Conservation (phyloP, 1,140 invertebrate genomes). For the Drosophila bifasciata region DNA sequence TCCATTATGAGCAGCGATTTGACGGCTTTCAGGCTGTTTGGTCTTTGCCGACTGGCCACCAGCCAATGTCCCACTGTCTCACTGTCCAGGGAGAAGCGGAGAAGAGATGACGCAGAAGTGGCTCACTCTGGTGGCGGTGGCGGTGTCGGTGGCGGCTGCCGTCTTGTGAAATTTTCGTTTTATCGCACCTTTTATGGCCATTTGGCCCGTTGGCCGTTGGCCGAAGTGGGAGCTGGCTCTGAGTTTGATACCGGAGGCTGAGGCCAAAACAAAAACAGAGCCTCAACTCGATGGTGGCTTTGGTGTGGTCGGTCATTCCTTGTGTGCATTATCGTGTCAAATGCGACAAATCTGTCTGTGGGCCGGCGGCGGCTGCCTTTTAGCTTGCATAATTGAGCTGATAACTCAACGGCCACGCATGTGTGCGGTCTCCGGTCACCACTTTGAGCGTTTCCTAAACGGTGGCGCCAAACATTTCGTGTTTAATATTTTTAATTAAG, state of each 20-base stretch:
- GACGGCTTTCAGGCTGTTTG: constrained; percentile 76
- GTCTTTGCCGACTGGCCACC: constrained; percentile 64
- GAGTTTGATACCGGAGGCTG: constrained; percentile 7
- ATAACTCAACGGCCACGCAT: constrained; percentile 56
- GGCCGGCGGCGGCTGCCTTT: constrained; percentile 67
- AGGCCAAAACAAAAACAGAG: neutral
- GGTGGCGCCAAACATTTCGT: constrained; percentile 70
- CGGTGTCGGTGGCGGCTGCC: constrained; percentile 23
- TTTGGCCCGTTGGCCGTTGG: constrained; percentile 27
- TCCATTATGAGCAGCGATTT: constrained; percentile 83
- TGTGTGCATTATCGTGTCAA: constrained; percentile 77
- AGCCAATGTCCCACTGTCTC: neutral
- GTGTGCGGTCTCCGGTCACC: constrained; percentile 57
- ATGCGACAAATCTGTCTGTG: constrained; percentile 80
- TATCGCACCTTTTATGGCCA: constrained; percentile 81
- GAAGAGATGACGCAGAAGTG: constrained; percentile 54
- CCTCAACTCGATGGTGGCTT: neutral
- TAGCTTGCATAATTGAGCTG: constrained; percentile 72
- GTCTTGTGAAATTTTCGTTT: constrained; percentile 81
- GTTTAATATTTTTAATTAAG: constrained; percentile 79
- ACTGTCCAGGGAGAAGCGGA: neutral
- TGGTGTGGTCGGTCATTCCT: constrained; percentile 57
- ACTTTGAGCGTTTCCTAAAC: constrained; percentile 54
- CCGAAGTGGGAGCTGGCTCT: constrained; percentile 46
- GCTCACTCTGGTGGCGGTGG: neutral